Percentiles rank a stretch among this genome's conserved stretches.
phyloP scores from a whole-genome alignment of 2,113 vertebrate species.

The Sylvietta virens region DNA sequence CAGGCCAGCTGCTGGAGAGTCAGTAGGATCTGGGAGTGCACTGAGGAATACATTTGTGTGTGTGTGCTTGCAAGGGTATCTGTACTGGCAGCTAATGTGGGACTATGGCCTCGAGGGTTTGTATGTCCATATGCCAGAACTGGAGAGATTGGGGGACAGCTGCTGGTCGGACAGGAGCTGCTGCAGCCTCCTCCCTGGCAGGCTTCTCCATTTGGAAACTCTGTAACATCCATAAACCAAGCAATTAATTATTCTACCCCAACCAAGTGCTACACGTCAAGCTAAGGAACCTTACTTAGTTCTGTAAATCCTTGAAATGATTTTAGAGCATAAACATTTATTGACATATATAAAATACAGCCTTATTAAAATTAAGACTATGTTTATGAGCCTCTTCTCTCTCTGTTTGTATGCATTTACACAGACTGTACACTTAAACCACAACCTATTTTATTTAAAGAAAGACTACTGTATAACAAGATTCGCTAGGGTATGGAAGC shows the following conservation, averaged over 20 bases:
- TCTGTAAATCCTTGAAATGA: background rate
- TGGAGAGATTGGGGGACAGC: background rate
- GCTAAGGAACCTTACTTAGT: background rate
- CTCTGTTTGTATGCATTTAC: background rate
- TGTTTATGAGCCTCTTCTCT: background rate
- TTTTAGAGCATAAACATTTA: background rate
- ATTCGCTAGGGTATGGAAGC: background rate
- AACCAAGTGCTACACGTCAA: background rate
- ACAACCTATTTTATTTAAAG: background rate
- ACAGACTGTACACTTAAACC: background rate
- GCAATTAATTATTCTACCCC: background rate
- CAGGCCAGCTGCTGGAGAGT: background rate
- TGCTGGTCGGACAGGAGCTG: background rate
- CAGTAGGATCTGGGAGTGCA: fast-evolving
- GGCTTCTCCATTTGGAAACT: background rate
- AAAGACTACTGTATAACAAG: background rate
- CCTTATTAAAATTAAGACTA: background rate
- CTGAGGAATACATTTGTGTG: background rate
- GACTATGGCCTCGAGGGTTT: background rate
- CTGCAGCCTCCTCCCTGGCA: background rate
- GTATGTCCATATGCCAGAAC: fast-evolving
- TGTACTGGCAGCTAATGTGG: background rate
- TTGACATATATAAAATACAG: background rate
- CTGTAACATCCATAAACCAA: background rate
- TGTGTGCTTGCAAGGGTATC: background rate